Conservation (phyloP, 2,888 invertebrate species). For the Cryptops parisi region DNA sequence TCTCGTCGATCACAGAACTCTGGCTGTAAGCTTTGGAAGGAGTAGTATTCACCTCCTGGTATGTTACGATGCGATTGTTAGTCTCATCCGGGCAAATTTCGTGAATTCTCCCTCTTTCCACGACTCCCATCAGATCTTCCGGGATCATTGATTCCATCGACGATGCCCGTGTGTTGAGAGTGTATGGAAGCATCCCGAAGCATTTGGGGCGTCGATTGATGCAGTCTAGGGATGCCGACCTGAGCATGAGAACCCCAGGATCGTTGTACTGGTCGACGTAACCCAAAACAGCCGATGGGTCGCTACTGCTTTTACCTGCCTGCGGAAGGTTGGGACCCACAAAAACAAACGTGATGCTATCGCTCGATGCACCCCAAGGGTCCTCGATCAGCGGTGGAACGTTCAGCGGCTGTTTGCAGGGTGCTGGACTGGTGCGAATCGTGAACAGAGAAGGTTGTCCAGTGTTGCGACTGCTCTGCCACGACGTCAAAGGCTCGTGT, state of each 20-base stretch:
- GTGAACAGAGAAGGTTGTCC: conserved; percentile 1
- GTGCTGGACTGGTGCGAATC: not conserved
- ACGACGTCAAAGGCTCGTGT: not conserved
- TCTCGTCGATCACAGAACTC: conserved; percentile 7
- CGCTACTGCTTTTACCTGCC: conserved; percentile 1
- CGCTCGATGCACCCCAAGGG: conserved; percentile 11
- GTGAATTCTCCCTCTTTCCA: conserved; percentile 9
- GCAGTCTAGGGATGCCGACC: conserved; percentile 9
- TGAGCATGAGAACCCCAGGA: conserved; percentile 1
- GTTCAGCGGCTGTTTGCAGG: not conserved
- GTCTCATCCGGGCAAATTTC: conserved; percentile 7
- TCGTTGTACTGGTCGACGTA: not conserved
- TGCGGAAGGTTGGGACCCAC: conserved; percentile 6
- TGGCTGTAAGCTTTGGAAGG: conserved; percentile 8
- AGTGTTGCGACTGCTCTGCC: not conserved
- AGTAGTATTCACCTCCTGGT: not conserved
- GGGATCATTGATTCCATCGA: conserved; percentile 14
- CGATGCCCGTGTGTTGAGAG: conserved; percentile 6
- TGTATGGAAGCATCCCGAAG: conserved; percentile 1
- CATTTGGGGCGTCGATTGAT: not conserved
- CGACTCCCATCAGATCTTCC: conserved; percentile 10
- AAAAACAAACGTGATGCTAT: conserved; percentile 14
- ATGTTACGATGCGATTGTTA: not conserved
- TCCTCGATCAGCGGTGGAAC: not conserved
- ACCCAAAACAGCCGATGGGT: not conserved